phyloP scores from a whole-genome alignment of 1,140 invertebrate species.

The Mycetomoellerius zeteki region DNA sequence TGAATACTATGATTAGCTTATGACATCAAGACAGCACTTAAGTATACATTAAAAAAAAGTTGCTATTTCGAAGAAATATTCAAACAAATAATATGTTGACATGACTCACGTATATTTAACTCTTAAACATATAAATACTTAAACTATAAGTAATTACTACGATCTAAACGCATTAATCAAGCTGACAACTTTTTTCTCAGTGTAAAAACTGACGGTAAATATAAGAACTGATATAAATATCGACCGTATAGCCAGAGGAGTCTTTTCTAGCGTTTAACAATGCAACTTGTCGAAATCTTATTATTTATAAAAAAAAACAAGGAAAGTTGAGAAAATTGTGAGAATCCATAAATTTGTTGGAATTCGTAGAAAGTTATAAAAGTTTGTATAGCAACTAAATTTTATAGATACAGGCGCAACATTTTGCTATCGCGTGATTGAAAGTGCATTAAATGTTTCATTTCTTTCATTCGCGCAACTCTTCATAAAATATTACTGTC shows the following conservation, averaged over 20 bases:
- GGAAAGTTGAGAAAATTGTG: background rate
- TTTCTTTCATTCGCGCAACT: background rate
- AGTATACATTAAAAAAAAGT: no score
- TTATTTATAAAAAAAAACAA: background rate
- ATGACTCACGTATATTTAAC: no score
- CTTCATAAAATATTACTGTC: conserved; percentile 31
- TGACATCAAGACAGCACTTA: no score
- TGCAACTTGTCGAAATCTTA: background rate
- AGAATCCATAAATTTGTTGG: background rate
- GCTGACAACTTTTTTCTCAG: no score
- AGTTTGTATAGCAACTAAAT: background rate
- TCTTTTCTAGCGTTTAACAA: background rate
- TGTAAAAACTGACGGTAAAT: no score
- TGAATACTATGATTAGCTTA: no score
- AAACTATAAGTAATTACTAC: no score
- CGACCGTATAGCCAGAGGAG: background rate
- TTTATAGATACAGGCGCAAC: background rate
- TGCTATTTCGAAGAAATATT: no score
- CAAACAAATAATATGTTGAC: no score
- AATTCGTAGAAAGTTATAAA: background rate
- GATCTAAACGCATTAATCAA: no score
- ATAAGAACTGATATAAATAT: no score
- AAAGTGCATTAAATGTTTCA: background rate
- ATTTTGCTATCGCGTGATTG: background rate
- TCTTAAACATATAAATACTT: no score